Percentiles rank a stretch among this genome's conserved stretches.
Conservation (phyloP, 2,113 vertebrate genomes). For the Upupa epops region DNA sequence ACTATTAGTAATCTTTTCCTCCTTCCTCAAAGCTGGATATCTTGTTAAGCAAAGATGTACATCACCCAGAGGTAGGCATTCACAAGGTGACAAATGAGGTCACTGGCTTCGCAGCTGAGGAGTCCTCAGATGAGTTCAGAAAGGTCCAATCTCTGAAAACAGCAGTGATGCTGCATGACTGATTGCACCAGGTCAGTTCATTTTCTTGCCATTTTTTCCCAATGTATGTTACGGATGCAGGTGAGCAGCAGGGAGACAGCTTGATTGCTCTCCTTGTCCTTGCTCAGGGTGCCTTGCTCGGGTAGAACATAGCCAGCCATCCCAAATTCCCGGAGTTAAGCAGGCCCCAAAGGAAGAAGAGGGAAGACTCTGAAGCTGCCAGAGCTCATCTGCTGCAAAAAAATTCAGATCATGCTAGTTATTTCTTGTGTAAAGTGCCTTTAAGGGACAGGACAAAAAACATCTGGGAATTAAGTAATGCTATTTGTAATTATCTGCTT, state of each 20-base stretch:
- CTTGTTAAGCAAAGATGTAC: slow-evolving; percentile 34
- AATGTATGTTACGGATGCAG: not conserved
- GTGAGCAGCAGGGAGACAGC: not conserved
- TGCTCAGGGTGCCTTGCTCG: not conserved
- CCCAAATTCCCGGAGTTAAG: not conserved
- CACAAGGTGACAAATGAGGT: not conserved
- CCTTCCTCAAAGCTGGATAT: slow-evolving; percentile 7
- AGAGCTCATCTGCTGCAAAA: not conserved
- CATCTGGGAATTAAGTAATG: not conserved
- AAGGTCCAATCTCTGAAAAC: not conserved
- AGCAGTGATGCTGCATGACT: not conserved
- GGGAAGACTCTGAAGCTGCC: not conserved
- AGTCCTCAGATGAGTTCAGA: not conserved
- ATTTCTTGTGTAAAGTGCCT: not conserved
- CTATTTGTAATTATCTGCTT: not conserved
- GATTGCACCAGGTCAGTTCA: not conserved
- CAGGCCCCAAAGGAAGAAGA: not conserved
- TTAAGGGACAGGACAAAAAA: not conserved
- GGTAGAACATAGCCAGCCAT: not conserved
- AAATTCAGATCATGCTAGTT: not conserved
- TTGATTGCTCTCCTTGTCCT: not conserved
- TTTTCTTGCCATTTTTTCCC: not conserved
- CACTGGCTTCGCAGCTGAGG: slow-evolving; percentile 25
- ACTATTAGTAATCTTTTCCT: not conserved
- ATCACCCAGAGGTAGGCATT: not conserved